A percentile compares a stretch with the other conserved stretches of the same genome.
Conservation (phyloP, 2,797 vertebrate genomes). For the Acanthornis magna region DNA sequence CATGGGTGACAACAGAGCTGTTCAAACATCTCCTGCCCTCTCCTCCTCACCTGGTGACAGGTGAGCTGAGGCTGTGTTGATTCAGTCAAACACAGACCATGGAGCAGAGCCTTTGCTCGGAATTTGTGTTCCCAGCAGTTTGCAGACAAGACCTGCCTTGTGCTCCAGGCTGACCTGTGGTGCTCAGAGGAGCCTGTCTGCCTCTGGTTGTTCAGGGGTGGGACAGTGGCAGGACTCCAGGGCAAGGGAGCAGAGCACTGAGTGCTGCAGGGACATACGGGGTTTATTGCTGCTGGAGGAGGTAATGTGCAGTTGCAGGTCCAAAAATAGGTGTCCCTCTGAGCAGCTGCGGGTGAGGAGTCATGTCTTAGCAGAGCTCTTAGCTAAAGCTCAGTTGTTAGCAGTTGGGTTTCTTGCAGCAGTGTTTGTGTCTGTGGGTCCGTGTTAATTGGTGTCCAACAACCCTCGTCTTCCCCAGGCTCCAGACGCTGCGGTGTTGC, state of each 20-base stretch:
- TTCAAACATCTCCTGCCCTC: fast-evolving
- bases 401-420: background rate
- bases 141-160: background rate
- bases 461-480: background rate
- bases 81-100: fast-evolving
- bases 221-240: background rate
- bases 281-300: background rate
- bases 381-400: background rate
- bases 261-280: background rate
- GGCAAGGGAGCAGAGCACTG: background rate
- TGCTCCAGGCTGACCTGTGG: background rate
- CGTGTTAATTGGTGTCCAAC: background rate
- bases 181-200: background rate
- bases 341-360: background rate
- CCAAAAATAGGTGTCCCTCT: background rate
- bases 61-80: background rate
- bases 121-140: background rate
- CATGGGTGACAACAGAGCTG: fast-evolving
- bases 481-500: background rate
- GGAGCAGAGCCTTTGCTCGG: background rate
- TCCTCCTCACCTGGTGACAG: background rate
- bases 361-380: background rate
- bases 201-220: fast-evolving
- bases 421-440: background rate
- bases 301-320: background rate